These are phyloP conservation scores for Trinorchestia longiramus DNA, from an alignment of 1,140 invertebrate genomes.

Conservation along the genomic window DNA sequence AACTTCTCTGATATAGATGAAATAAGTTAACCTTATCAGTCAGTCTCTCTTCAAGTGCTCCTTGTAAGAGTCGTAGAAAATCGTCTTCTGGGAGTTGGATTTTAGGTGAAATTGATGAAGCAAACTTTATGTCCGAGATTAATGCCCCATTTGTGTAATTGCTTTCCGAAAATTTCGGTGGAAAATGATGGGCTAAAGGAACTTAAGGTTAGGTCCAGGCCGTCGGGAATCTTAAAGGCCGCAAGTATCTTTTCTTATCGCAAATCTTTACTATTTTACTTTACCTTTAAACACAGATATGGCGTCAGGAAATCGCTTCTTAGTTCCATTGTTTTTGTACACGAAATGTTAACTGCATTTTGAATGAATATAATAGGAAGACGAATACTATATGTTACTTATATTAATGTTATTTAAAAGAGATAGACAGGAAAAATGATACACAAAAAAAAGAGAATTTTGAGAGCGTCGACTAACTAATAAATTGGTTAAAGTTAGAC, in stretches of 20 bases:
- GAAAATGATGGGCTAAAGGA: neutral
- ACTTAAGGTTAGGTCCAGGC: neutral
- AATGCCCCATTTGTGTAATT: neutral
- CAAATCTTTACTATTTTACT: neutral
- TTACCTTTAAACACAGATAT: neutral
- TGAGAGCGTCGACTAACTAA: too few relatives aligned
- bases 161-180: neutral
- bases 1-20: constrained; percentile 9
- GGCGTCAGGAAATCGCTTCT: too few relatives aligned
- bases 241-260: neutral
- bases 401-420: too few relatives aligned
- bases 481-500: too few relatives aligned
- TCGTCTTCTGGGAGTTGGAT: neutral
- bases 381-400: too few relatives aligned
- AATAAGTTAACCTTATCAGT: constrained; percentile 9
- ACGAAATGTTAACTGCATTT: too few relatives aligned
- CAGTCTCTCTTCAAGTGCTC: neutral
- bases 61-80: neutral
- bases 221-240: neutral
- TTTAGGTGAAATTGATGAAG: neutral
- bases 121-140: constrained; percentile 1
- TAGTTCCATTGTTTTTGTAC: too few relatives aligned
- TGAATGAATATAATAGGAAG: too few relatives aligned
- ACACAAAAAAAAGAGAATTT: too few relatives aligned
- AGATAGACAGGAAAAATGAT: too few relatives aligned